Conservation (phyloP, 2,888 invertebrate species). For the Nomada goodeniana region DNA sequence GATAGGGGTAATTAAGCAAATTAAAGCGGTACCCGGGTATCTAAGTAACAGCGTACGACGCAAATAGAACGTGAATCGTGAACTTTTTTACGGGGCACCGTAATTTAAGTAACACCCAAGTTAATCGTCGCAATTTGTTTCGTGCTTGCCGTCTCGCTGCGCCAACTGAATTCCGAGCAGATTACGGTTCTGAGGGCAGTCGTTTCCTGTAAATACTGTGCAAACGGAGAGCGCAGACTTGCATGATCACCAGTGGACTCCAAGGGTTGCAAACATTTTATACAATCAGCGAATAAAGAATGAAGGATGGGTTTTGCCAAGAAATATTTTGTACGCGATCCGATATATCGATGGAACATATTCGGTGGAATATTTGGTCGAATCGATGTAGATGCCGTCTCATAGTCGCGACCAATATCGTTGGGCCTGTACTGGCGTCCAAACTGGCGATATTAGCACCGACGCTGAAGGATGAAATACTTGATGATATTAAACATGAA, state of each 20-base stretch:
- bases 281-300: too few species aligned
- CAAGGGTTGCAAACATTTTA: background rate
- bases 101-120: conserved; percentile 5
- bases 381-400: background rate
- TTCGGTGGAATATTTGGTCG: too few species aligned
- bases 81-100: conserved; percentile 5
- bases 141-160: conserved; percentile 34
- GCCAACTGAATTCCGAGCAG: conserved; percentile 44
- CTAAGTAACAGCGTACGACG: conserved; percentile 1
- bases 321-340: background rate
- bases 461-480: conserved; percentile 79
- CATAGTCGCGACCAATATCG: background rate
- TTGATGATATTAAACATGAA: conserved; percentile 83
- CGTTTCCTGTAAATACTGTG: conserved; percentile 65
- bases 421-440: conserved; percentile 59
- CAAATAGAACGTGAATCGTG: background rate
- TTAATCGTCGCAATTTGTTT: conserved; percentile 7
- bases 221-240: background rate
- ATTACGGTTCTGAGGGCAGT: conserved; percentile 61
- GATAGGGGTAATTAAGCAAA: conserved; percentile 26
- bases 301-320: background rate
- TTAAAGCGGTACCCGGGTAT: conserved; percentile 24
- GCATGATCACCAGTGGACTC: background rate
- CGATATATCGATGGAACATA: too few species aligned
- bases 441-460: conserved; percentile 72